Conservation (phyloP, 2,797 vertebrate genomes). For the Chaetodon trifasciatus region DNA sequence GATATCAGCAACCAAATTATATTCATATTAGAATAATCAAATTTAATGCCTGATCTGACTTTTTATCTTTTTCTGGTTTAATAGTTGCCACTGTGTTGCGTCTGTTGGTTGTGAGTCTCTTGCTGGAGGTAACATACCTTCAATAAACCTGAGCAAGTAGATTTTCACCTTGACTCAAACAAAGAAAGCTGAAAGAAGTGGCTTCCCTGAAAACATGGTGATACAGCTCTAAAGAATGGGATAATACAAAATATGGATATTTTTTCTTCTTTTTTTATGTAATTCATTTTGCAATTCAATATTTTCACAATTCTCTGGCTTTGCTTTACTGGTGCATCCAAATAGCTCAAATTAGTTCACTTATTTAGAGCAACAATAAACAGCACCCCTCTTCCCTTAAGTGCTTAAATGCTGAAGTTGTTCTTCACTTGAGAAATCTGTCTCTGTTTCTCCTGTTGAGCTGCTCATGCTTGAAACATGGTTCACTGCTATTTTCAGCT, state of each 20-base stretch:
- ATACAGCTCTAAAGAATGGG: background rate
- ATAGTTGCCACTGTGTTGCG: too few species aligned
- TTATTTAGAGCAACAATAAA: constrained; percentile 8
- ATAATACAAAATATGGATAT: background rate
- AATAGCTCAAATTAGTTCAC: constrained; percentile 5
- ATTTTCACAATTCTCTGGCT: background rate
- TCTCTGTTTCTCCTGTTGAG: constrained; percentile 34
- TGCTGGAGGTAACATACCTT: background rate
- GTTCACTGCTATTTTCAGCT: constrained; percentile 43
- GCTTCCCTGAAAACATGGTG: background rate
- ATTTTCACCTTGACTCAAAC: background rate
- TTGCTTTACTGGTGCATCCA: constrained; percentile 1
- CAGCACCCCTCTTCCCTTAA: background rate
- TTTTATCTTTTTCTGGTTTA: background rate
- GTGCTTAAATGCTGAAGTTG: constrained; percentile 7
- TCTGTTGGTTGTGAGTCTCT: background rate
- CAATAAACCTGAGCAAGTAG: background rate
- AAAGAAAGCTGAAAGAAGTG: background rate
- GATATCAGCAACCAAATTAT: background rate
- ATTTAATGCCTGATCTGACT: background rate
- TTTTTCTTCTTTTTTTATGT: background rate
- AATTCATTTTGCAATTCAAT: background rate
- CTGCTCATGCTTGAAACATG: constrained; percentile 30
- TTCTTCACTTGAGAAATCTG: constrained; percentile 9
- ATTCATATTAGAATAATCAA: background rate